Conservation (phyloP, 1,140 invertebrate species). For the Philotrypesis tridentata region DNA sequence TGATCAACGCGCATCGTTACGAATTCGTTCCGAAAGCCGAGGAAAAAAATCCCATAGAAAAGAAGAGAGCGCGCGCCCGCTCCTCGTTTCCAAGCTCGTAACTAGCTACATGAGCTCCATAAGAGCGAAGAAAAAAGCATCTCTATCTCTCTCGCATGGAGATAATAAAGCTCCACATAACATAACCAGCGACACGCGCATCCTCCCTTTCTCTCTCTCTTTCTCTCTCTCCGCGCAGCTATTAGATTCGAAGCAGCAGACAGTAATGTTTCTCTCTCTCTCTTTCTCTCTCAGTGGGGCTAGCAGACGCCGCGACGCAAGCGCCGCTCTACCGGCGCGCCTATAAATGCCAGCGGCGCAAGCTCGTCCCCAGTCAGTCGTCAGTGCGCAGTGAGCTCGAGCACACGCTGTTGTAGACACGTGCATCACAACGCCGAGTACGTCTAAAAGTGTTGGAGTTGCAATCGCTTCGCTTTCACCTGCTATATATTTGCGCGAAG, state of each 20-base stretch:
- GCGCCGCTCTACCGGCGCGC: constrained; percentile 6
- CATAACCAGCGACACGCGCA: neutral
- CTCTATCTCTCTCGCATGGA: too few relatives aligned
- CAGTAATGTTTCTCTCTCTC: neutral
- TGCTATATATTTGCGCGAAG: too few relatives aligned
- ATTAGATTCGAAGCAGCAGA: neutral
- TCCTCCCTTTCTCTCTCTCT: neutral
- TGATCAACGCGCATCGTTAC: too few relatives aligned
- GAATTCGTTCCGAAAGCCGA: too few relatives aligned
- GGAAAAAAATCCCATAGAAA: too few relatives aligned
- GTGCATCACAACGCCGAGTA: too few relatives aligned
- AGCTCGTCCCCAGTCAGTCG: constrained; percentile 53
- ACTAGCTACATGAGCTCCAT: too few relatives aligned
- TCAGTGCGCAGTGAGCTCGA: constrained; percentile 27
- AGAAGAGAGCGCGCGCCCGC: too few relatives aligned
- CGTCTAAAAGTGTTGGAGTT: neutral
- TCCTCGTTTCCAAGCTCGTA: too few relatives aligned
- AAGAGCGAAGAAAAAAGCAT: too few relatives aligned
- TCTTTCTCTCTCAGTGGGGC: too few relatives aligned
- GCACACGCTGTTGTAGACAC: neutral
- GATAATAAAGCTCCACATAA: neutral
- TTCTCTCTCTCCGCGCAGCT: too few relatives aligned
- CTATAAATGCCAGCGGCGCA: constrained; percentile 59
- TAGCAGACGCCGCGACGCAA: neutral
- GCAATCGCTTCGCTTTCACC: neutral